phyloP scores from a whole-genome alignment of 1,140 invertebrate species.

The Brachionus paranguensis region DNA sequence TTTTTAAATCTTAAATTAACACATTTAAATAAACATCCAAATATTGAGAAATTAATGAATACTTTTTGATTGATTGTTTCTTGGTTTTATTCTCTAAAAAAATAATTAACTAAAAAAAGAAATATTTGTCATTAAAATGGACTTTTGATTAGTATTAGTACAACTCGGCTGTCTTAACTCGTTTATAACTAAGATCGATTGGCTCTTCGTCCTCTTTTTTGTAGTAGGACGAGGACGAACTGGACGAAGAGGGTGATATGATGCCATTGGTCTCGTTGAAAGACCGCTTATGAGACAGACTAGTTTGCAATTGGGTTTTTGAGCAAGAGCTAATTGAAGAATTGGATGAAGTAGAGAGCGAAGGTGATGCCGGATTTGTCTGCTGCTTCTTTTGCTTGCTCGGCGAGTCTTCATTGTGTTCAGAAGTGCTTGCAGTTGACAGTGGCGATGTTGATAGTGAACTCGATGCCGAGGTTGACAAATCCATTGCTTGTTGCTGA shows the following conservation, averaged over 20 bases:
- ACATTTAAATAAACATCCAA: background rate
- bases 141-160: background rate
- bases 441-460: background rate
- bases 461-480: background rate
- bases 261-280: conserved; percentile 28
- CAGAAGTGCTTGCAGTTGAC: background rate
- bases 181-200: conserved; percentile 33
- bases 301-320: background rate
- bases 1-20: conserved; percentile 8
- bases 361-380: background rate
- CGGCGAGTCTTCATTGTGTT: background rate
- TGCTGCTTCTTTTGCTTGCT: background rate
- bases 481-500: background rate
- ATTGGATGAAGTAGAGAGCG: background rate
- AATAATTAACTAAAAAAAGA: conserved; percentile 31
- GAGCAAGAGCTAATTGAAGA: conserved; percentile 9
- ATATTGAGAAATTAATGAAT: background rate
- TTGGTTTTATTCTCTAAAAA: conserved; percentile 9
- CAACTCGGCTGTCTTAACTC: conserved; percentile 13
- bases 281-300: conserved; percentile 12
- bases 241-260: conserved; percentile 26
- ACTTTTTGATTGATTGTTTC: background rate
- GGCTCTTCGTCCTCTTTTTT: background rate
- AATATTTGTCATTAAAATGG: background rate
- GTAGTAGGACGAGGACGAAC: background rate